Conservation (phyloP, 1,140 invertebrate species). For the Heterodera carotae region DNA sequence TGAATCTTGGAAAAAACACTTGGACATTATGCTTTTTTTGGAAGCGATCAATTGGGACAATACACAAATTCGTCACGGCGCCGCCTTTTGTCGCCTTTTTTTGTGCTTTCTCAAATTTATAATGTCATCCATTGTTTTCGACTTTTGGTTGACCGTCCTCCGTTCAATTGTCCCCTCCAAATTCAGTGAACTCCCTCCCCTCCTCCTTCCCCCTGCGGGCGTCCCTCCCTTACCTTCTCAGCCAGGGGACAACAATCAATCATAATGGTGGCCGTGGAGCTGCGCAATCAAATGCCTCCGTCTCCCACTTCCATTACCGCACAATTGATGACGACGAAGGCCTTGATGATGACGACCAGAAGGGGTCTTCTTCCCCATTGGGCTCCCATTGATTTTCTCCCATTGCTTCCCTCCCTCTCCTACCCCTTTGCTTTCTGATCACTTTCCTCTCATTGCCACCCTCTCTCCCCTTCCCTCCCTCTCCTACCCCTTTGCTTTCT, state of each 20-base stretch:
- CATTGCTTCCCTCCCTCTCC: no score
- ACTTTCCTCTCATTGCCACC: no score
- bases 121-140: background rate
- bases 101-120: background rate
- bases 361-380: background rate
- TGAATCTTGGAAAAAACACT: no score
- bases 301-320: background rate
- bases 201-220: no score
- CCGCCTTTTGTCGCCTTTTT: no score
- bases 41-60: no score
- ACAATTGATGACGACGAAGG: background rate
- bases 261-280: background rate
- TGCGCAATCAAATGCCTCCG: conserved; percentile 1
- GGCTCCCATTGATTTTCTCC: no score
- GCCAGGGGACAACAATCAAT: background rate
- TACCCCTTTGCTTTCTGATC: background rate
- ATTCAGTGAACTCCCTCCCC: background rate
- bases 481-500: background rate
- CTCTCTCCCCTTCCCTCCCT: no score
- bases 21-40: no score
- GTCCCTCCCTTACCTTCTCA: background rate
- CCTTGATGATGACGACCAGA: background rate
- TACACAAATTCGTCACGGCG: no score
- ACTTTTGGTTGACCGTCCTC: background rate
- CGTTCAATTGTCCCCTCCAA: background rate